Evolutionary conservation across 2,888 invertebrate genomes (phyloP), one percentile per base, ranked within the genome.

Genomic region (Napeogenes inachia): DNA sequence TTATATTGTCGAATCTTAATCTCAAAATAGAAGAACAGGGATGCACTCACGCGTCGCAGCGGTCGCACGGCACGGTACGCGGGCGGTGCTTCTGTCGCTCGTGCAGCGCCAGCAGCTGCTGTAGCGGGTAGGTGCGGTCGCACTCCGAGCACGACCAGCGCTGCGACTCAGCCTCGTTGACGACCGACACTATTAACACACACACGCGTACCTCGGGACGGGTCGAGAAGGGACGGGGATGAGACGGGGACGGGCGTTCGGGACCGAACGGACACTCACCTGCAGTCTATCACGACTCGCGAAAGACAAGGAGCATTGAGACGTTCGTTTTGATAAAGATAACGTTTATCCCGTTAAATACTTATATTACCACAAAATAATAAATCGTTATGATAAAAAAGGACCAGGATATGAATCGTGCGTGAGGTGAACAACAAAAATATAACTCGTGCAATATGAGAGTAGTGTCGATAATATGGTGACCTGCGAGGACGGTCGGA

Each of bases 21-120:
- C 12, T 30, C 4, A 30, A 50, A 21, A 21, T 21, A 21, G 21
- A 21, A 21, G 21, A 21, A 21, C 21, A 21, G 21, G 21, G 21
- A 21, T 21, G 21, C 5, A 78, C 85, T 82, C 71, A 87, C 87
- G 75, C 75, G 62, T 81, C 76, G 67, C 86, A 86, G 46, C 78
- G 74, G 13, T 88, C 79, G 73, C 95, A 95, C 45, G 87, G 80
- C 64, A 92, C 93, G 57, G 87, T 92, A 42, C 94, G 89, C 62
- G 91, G 92, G 3, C 95, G 87, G 63, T 91, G 91, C 64, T 94
- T 95, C 70, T 92, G 93, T 12, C 88, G 84, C 67, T 93, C 83
- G 73, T 95, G 95, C 57, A 95, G 83, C 45, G 93, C 92, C 0
- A 95, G 85, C 38, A 95, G 80, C 71, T 95, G 95, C 63, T 93